Base-by-base conservation (phyloP, 2,888 invertebrate genomes). In the Archips crataeganus region DNA sequence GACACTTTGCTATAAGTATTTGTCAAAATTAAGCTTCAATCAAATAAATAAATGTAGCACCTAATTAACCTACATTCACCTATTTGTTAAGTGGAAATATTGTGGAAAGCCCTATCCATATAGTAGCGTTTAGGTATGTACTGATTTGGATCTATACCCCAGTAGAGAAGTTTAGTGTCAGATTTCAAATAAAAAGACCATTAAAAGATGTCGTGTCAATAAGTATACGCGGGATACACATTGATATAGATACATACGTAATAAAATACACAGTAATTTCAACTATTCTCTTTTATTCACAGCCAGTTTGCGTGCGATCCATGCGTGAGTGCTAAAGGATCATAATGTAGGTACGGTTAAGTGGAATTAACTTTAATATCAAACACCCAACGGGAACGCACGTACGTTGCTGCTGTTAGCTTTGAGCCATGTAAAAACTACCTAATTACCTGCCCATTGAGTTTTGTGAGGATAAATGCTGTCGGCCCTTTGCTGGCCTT, bases 391-490 rank as follows among this genome's bases (percentile, higher is more conserved):
- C 64, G 60, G 74, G 45, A 57, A 42, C 57, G 60, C 57, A 70
- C 61, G 69, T 64, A 74, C 61, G 65, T 70, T 32, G 54, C 57
- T 42, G 62, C 49, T 51, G 60, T 60, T 34, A 10, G 64, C 65
- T 74, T 70, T 65, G 65, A 70, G 51, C 49, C 13, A 36, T 23
- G 68, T 74, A 65, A 74, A 74, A 74, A 65, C 59, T 57, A 11
- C 51, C 69, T 74, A 69, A 70, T 74, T 70, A 74, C 69, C 65
- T 70, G 51, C 61, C 74, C 65, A 54, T 74, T 74, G 69, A 74
- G 65, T 70, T 74, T 74, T 70, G 74, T 74, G 74, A 61, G 69
- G 60, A 54, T 74, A 74, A 74, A 70, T 74, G 64, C 69, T 65
- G 69, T 74, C 65, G 74, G 74, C 60, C 74, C 69, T 51, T 34